Conservation (phyloP, 2,888 invertebrate species). For the Thymelicus lineola region DNA sequence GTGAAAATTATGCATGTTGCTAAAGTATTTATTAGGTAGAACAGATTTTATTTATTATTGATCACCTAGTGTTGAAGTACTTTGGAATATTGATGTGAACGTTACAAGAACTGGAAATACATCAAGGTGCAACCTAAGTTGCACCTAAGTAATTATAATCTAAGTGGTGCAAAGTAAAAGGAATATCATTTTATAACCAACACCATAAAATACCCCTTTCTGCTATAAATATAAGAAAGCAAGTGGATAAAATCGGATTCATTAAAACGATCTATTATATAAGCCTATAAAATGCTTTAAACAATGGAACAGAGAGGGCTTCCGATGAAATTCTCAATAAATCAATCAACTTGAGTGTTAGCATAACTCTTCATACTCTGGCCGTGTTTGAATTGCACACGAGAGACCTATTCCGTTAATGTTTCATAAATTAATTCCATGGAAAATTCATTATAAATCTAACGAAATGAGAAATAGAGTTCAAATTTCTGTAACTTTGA, state of each 20-base stretch:
- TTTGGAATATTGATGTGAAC: no score
- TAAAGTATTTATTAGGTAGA: no score
- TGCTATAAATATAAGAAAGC: no score
- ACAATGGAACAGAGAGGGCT: not conserved
- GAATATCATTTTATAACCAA: no score
- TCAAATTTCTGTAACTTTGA: not conserved
- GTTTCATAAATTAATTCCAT: conserved; percentile 30
- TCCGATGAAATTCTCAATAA: conserved; percentile 23
- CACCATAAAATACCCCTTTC: no score
- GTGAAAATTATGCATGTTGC: no score
- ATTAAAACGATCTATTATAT: not conserved
- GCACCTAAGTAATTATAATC: no score
- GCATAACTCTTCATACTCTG: conserved; percentile 31
- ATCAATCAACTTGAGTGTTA: conserved; percentile 36
- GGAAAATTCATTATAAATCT: conserved; percentile 6
- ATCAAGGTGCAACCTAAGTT: no score
- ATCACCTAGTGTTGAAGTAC: no score
- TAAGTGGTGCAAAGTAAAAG: no score
- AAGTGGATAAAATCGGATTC: not conserved
- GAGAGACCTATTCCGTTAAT: conserved; percentile 34
- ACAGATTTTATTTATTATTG: no score
- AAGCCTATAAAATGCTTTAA: not conserved
- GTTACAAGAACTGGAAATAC: no score
- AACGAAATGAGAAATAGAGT: conserved; percentile 8
- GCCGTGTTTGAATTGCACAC: conserved; percentile 32